Evolutionary conservation across 2,888 invertebrate species (phyloP).

Genomic region (Meandrusa payeni): DNA sequence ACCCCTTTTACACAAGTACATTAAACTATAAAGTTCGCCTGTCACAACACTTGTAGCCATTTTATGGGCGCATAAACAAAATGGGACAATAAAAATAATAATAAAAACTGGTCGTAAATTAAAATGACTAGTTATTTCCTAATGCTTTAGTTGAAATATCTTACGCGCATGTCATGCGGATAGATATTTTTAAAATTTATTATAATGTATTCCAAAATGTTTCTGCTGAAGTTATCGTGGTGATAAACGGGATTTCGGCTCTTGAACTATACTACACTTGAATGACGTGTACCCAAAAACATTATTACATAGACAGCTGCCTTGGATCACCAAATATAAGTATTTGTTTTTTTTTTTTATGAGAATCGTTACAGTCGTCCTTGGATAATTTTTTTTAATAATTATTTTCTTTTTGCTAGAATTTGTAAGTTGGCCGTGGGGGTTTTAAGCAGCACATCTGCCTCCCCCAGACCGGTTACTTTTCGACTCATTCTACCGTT

Average conservation of each 20-base stretch:
- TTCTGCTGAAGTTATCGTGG: too few species aligned
- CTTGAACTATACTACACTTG: too few species aligned
- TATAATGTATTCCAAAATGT: too few species aligned
- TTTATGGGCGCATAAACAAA: constrained; percentile 22
- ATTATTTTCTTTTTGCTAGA: constrained; percentile 71
- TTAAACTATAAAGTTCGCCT: constrained; percentile 15
- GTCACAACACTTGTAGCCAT: constrained; percentile 10
- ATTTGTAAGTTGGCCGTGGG: constrained; percentile 66
- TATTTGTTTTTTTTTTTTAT: too few species aligned
- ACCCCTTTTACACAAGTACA: too few species aligned
- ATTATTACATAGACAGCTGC: too few species aligned
- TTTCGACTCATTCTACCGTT: constrained; percentile 54
- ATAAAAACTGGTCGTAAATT: constrained; percentile 20
- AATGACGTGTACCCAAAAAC: too few species aligned
- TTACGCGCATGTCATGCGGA: too few species aligned
- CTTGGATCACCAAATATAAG: too few species aligned
- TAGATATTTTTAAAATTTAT: too few species aligned
- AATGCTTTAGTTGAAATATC: constrained; percentile 15
- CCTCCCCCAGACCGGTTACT: constrained; percentile 74
- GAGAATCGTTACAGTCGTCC: too few species aligned
- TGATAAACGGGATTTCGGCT: too few species aligned
- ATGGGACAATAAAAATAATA: constrained; percentile 21
- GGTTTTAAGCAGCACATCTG: constrained; percentile 72
- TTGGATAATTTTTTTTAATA: constrained; percentile 52
- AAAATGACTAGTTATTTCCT: constrained; percentile 2